Base-by-base conservation (phyloP, 1,140 invertebrate genomes). In the Hydropsyche tenuis region DNA sequence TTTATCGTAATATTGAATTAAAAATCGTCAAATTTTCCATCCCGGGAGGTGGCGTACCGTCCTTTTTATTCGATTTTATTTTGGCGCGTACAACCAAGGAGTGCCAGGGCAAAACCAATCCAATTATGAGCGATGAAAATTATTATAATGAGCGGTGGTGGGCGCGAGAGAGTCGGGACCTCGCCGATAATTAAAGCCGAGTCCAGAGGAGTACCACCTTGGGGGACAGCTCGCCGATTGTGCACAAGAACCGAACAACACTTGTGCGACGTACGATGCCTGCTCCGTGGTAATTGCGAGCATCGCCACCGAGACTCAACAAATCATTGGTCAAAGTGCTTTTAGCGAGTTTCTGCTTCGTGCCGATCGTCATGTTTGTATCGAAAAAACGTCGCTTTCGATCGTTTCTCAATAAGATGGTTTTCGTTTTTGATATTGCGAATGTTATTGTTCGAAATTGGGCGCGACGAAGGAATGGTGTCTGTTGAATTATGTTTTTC, bases 91-190 rank as follows among this genome's bases (percentile, higher is more conserved):
- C 22, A 37, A n/a, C n/a, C n/a, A n/a, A n/a, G 6, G 51, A 64
- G 42, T 43, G 60, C 70, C 23, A 63, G 62, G 56, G 75, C 75
- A 71, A 76, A 70, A 73, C 65, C 75, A 73, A 76, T 73, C 75
- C 75, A 76, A 76, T 76, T 76, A 76, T 68, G 66, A 63, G 72
- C 75, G 75, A 76, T 76, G 75, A 76, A 76, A 76, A 76, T 76
- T 76, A 76, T 76, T 76, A 72, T 76, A 76, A 76, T 76, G 75
- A 74, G 73, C 56, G 45, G 30, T 25, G 42, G 42, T 69, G 60
- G 60, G 51, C 70, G 70, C n/a, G 56, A 72, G 56, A 56, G 69
- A 51, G 20, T 51, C 46, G 7, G 7, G 7, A 16, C 51, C 70
- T 30, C 27, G 70, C 70, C 70, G 42, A 64, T 72, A 72, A 72